Conservation (phyloP, 2,797 vertebrate genomes). For the Ibycter americanus region DNA sequence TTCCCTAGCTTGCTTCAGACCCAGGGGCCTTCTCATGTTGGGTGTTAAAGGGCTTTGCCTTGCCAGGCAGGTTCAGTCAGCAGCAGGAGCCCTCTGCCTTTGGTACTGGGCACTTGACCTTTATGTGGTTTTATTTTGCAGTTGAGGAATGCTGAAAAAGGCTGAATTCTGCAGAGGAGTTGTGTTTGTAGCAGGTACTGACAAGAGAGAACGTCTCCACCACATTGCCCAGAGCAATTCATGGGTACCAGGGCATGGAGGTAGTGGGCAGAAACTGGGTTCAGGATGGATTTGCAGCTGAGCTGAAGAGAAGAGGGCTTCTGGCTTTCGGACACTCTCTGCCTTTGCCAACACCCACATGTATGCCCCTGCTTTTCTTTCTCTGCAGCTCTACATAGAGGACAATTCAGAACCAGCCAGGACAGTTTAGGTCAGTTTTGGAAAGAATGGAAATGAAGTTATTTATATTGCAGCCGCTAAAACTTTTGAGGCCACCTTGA, state of each 20-base stretch:
- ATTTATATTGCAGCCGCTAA: not conserved
- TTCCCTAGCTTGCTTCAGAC: not conserved
- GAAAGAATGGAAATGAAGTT: not conserved
- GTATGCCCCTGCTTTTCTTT: not conserved
- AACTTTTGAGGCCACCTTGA: not conserved
- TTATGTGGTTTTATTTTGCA: not conserved
- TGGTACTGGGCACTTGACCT: not conserved
- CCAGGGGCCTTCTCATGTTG: not conserved
- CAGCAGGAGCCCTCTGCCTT: not conserved
- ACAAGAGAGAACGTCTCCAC: not conserved
- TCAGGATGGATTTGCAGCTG: not conserved
- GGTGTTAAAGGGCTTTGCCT: not conserved
- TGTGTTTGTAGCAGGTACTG: not conserved
- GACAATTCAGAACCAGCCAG: not conserved
- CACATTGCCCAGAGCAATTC: not conserved
- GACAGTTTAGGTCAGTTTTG: not conserved
- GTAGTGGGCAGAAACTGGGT: not conserved
- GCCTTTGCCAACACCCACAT: not conserved
- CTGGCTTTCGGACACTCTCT: not conserved
- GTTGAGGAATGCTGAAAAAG: not conserved
- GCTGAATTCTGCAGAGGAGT: not conserved
- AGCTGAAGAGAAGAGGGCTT: not conserved
- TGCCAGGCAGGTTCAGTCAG: not conserved
- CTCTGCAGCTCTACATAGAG: not conserved
- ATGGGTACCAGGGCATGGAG: not conserved